These are phyloP conservation scores for Conops quadrifasciatus DNA, from an alignment of 2,888 invertebrate species.

Conservation along the genomic window DNA sequence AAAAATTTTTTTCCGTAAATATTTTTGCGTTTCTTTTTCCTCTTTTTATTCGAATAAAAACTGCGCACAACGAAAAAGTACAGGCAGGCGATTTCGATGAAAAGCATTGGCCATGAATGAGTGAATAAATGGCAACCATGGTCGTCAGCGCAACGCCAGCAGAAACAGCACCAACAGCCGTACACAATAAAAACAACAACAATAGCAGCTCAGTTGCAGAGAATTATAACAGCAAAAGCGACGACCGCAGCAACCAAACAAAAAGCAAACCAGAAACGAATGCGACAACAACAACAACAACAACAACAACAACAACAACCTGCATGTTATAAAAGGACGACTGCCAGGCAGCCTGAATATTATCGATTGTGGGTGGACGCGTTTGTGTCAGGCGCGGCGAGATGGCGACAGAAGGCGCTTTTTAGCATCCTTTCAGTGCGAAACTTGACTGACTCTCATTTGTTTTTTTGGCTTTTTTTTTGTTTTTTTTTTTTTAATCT, in stretches of 20 bases:
- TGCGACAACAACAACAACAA: not conserved
- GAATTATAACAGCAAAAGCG: constrained; percentile 5
- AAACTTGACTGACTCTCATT: too few species aligned
- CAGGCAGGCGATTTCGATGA: constrained; percentile 52
- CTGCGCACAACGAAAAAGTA: constrained; percentile 49
- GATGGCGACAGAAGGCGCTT: too few species aligned
- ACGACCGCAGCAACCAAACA: not conserved
- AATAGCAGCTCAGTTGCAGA: not conserved
- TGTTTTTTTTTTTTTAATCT: not conserved
- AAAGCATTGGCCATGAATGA: constrained; percentile 23
- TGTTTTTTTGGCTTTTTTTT: too few species aligned
- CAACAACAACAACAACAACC: not conserved
- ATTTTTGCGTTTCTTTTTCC: not conserved
- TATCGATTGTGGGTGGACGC: not conserved
- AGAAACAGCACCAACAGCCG: constrained; percentile 12
- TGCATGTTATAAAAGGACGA: constrained; percentile 6
- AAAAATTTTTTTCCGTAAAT: not conserved
- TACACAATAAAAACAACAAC: constrained; percentile 17
- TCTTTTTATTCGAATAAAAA: constrained; percentile 25
- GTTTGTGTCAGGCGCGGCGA: too few species aligned
- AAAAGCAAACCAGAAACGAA: too few species aligned
- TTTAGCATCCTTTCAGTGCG: constrained; percentile 10
- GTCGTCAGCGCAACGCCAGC: not conserved
- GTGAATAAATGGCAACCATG: too few species aligned
- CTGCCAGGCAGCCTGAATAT: not conserved